These are phyloP conservation scores for Drosophila lowei DNA, from an alignment of 1,140 invertebrate species.

Conservation along the genomic window DNA sequence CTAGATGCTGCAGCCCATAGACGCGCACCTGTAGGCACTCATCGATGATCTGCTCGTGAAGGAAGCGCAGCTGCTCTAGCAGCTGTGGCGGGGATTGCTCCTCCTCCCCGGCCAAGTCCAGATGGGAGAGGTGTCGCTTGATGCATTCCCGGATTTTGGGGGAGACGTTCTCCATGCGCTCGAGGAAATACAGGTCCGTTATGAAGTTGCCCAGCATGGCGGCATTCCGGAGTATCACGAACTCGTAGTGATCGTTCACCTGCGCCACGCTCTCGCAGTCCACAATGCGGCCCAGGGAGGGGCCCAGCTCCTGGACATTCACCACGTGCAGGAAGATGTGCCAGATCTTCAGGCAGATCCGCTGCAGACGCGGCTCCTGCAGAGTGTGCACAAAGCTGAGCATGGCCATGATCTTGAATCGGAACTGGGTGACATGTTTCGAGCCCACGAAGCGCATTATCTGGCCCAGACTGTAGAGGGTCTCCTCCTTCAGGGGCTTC, in stretches of 20 bases:
- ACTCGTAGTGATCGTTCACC: constrained; percentile 91
- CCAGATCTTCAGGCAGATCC: constrained; percentile 91
- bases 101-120: constrained; percentile 49
- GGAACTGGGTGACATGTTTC: constrained; percentile 89
- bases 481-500: constrained; percentile 89
- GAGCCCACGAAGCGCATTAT: constrained; percentile 90
- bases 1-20: constrained; percentile 88
- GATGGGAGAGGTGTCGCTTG: constrained; percentile 85
- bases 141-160: constrained; percentile 87
- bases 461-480: constrained; percentile 88
- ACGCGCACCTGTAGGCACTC: constrained; percentile 87
- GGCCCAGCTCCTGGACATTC: constrained; percentile 89
- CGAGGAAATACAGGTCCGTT: constrained; percentile 92
- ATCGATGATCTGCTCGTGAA: constrained; percentile 89
- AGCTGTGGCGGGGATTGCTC: constrained; percentile 82
- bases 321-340: constrained; percentile 91
- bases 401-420: constrained; percentile 94
- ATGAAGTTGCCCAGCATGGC: constrained; percentile 86
- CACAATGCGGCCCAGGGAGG: constrained; percentile 91
- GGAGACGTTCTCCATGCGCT: constrained; percentile 87
- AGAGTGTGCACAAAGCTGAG: constrained; percentile 89
- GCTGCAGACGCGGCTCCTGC: constrained; percentile 88
- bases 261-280: constrained; percentile 85
- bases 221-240: constrained; percentile 90
- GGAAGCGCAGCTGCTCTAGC: constrained; percentile 86